Evolutionary conservation across 2,113 vertebrate species (phyloP), one percentile per base, ranked within the genome.

Genomic region (Chaetorhynchus papuensis): DNA sequence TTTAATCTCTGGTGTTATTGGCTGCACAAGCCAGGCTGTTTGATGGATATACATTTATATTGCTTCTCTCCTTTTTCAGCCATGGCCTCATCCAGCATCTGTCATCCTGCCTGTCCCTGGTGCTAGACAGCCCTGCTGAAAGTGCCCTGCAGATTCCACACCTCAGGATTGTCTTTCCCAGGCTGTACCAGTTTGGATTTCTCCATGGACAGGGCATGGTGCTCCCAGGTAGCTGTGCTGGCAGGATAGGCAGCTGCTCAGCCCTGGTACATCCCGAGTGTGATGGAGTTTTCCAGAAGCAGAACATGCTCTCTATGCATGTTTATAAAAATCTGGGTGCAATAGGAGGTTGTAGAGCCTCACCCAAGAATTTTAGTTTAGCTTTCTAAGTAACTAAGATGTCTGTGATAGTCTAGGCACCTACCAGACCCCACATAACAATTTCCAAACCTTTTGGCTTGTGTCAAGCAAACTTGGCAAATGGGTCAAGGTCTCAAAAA

Each of bases 1-100:
- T 95, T 82, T 94, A 92, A 95, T 96, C 88, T 90, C 88, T 84
- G 71, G 49, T 82, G 60, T 76, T 94, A 92, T 65, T 93, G 95
- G 92, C 45, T 78, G 90, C 90, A 87, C 90, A 61, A 94, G 77
- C 37, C 86, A 76, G 80, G 65, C 90, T 89, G 76, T 78, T 92
- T 92, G 90, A 94, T 91, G 91, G 83, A 92, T 94, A 70, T 69
- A 61, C 81, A 95, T 87, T 89, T 69, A 79, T 87, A 97, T 94
- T 96, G 90, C 92, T 92, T 60, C 80, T 96, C 88, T 88, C 68
- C 42, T 80, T 68, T 83, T 35, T 35, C 89, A 93, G 63, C 74
- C 74, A 35, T 0, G 0, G 83, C 45, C 71, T 85, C 82, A 41
- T 6, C 15, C 91, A 44, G 37, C 89, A 83, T 68, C 90, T 94